phyloP scores from a whole-genome alignment of 2,797 vertebrate species.

The Antennarius maculatus region DNA sequence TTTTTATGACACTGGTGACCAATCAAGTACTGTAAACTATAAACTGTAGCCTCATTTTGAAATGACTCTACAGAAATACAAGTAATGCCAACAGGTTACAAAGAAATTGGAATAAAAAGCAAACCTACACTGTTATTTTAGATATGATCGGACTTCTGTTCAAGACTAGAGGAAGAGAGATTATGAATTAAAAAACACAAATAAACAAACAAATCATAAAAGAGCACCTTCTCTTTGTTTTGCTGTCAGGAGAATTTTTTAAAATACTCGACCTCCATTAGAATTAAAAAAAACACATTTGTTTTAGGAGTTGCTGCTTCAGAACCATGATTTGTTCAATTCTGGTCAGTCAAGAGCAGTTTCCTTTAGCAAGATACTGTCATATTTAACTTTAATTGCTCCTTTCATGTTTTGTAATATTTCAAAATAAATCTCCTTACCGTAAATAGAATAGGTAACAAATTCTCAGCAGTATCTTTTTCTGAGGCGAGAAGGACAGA shows the following conservation, averaged over 20 bases:
- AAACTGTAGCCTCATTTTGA: neutral
- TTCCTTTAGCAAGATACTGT: neutral
- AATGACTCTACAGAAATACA: neutral
- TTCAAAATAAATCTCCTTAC: conserved; percentile 67
- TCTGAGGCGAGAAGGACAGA: conserved; percentile 56
- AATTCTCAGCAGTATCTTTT: conserved; percentile 49
- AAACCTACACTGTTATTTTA: conserved; percentile 29
- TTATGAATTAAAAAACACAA: neutral
- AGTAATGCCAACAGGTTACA: neutral
- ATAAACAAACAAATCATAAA: too few relatives aligned
- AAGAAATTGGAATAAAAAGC: conserved; percentile 18
- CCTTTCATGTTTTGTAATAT: neutral
- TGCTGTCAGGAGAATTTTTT: neutral
- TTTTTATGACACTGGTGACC: neutral
- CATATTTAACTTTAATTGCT: neutral
- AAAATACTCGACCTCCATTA: neutral
- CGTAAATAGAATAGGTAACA: conserved; percentile 52
- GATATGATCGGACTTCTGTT: conserved; percentile 11
- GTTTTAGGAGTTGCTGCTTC: neutral
- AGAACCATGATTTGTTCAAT: conserved; percentile 4
- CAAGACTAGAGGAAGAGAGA: conserved; percentile 6
- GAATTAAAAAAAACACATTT: neutral
- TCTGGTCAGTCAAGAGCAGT: neutral
- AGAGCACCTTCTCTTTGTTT: neutral
- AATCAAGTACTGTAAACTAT: neutral